Base-by-base conservation (phyloP, 2,888 invertebrate species). In the Brachylomia viminalis region DNA sequence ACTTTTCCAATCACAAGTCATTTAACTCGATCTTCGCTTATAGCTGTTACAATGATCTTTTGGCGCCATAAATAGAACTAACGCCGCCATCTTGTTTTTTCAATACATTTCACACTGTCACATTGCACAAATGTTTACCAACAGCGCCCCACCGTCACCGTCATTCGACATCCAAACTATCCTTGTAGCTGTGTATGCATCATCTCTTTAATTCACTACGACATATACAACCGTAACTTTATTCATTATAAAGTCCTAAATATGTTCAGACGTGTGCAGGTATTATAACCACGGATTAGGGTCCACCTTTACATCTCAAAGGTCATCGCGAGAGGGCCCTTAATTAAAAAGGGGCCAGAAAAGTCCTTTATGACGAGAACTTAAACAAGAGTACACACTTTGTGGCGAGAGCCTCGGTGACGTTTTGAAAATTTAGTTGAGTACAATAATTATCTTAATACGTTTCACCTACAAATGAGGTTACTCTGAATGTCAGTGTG, bases 281-380 rank as follows among this genome's bases (percentile, higher is more conserved):
- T 38, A 42, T 49, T 49, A 47, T 70, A 72, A 69, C 62, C 69
- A 23, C 52, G 42, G 62, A 75, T 82, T 77, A 75, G n/a, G 67
- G 74, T 62, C 62, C 75, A 76, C 76, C 75, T 78, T 82, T 72
- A 58, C 62, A 59, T 79, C 64, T 75, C 59, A 77, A 78, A 84
- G 78, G 85, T 79, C 86, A 79, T 59, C 61, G 72, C 33, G 23
- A 47, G 47, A 52, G 27, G 49, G 67, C 33, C 65, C 82, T 87
- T 87, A 85, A 90, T 91, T 90, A 89, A 88, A 90, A 88, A 86
- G 79, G 75, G 86, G 74, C 67, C 83, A 52, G 65, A 81, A 79
- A 86, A 86, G 83, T 87, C 84, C 84, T 85, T 87, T 82, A 80
- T 77, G 74, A 71, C 70, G 66, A 79, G 76, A 86, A 88, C 82